phyloP scores from a whole-genome alignment of 2,888 invertebrate species.

The Macroteleia sp. region DNA sequence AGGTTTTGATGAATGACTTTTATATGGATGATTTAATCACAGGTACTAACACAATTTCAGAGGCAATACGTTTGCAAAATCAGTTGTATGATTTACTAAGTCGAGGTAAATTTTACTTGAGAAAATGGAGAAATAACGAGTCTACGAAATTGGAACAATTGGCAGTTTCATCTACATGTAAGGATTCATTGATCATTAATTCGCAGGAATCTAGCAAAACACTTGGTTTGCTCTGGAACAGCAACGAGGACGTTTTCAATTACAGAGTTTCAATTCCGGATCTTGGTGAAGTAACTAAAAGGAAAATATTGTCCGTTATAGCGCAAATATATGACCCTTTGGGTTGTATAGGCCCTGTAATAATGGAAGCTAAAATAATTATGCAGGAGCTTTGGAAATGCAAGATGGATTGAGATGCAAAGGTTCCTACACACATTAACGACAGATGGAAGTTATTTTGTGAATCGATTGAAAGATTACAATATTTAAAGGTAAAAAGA shows the following conservation, averaged over 20 bases:
- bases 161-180: slow-evolving; percentile 9
- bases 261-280: too few relatives aligned
- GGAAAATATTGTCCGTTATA: not conserved
- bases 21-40: slow-evolving; percentile 11
- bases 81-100: not conserved
- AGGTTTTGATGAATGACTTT: not conserved
- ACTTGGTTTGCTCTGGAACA: too few relatives aligned
- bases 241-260: too few relatives aligned
- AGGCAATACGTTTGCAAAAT: slow-evolving; percentile 2
- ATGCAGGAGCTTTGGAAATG: slow-evolving; percentile 19
- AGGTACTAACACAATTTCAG: not conserved
- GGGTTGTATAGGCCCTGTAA: not conserved
- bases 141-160: not conserved
- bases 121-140: slow-evolving; percentile 47
- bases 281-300: not conserved
- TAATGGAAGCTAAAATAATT: not conserved
- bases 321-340: slow-evolving; percentile 5
- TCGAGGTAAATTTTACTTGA: slow-evolving; percentile 30
- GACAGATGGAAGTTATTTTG: not conserved
- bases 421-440: not conserved
- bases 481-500: slow-evolving; percentile 12
- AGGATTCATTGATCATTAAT: slow-evolving; percentile 24
- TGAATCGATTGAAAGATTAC: not conserved
- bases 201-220: slow-evolving; percentile 45
- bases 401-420: slow-evolving; percentile 34